phyloP scores from a whole-genome alignment of 2,113 vertebrate genomes.

The Macroglossus sobrinus region DNA sequence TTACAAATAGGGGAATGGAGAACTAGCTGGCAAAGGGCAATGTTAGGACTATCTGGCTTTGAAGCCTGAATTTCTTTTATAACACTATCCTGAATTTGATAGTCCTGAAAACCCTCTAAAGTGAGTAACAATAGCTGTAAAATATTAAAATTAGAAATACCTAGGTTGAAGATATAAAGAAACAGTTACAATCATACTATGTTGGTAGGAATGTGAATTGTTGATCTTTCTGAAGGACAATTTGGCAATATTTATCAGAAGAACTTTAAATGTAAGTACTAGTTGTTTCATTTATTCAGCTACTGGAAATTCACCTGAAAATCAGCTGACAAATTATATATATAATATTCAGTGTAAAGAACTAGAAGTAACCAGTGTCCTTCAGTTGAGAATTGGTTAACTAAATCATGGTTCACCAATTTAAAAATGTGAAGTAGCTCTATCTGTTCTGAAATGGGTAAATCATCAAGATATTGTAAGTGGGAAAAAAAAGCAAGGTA shows the following conservation, averaged over 20 bases:
- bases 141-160: conserved; percentile 54
- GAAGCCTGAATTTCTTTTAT: conserved; percentile 10
- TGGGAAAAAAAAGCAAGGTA: background rate
- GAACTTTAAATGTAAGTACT: conserved; percentile 9
- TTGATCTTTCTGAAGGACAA: conserved; percentile 44
- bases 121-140: conserved; percentile 11
- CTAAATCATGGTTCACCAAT: background rate
- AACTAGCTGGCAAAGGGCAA: background rate
- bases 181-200: background rate
- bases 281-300: background rate
- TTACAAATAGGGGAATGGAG: conserved; percentile 27
- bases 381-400: background rate
- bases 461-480: background rate
- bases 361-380: background rate
- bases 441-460: background rate
- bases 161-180: conserved; percentile 23
- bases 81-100: background rate
- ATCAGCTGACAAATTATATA: background rate
- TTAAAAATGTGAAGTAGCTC: background rate
- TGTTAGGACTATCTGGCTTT: background rate
- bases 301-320: conserved; percentile 1
- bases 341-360: background rate
- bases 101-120: conserved; percentile 30
- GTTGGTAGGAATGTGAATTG: background rate
- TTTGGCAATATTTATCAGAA: conserved; percentile 23